These are phyloP conservation scores for Poecilia latipinna DNA, from an alignment of 2,113 vertebrate species.

Conservation along the genomic window DNA sequence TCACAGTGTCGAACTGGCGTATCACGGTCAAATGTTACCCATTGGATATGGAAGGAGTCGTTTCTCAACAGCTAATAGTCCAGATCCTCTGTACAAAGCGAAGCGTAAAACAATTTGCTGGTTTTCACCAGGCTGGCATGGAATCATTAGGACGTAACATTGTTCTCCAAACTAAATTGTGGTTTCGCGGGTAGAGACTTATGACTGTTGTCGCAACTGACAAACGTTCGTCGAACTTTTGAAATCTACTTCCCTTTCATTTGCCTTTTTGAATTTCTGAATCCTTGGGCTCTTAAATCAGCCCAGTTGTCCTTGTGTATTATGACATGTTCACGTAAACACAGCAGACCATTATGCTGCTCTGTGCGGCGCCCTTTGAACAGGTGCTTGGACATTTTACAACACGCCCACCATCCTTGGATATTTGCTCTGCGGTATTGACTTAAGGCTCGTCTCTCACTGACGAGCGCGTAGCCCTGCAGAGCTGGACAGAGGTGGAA, in stretches of 20 bases:
- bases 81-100: no score
- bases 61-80: no score
- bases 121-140: not conserved
- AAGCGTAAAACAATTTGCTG: no score
- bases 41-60: no score
- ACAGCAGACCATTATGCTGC: not conserved
- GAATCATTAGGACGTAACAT: conserved; percentile 28
- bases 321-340: not conserved
- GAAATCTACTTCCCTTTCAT: not conserved
- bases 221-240: not conserved
- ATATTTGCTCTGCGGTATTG: conserved; percentile 61
- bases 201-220: not conserved
- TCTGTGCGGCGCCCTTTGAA: conserved; percentile 47
- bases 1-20: no score
- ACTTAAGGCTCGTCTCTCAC: conserved; percentile 44
- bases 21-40: no score
- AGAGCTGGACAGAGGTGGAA: conserved; percentile 3
- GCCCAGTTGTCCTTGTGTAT: not conserved
- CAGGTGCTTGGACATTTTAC: conserved; percentile 40
- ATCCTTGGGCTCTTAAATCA: not conserved
- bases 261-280: not conserved
- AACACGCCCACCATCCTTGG: conserved; percentile 15
- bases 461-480: conserved; percentile 25
- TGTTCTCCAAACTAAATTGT: not conserved
- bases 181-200: not conserved